Conservation (phyloP, 2,113 vertebrate species). For the Hystrix brachyura region DNA sequence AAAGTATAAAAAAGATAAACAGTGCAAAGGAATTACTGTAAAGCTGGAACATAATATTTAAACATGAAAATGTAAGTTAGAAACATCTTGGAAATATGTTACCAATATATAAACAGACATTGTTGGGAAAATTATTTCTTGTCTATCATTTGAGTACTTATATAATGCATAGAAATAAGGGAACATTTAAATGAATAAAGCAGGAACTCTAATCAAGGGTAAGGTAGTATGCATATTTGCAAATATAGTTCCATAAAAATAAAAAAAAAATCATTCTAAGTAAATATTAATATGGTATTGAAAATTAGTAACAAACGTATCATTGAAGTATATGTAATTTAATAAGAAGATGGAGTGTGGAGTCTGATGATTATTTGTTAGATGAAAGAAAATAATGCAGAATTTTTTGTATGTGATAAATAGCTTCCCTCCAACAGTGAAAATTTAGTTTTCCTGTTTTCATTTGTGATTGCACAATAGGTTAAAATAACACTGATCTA, state of each 20-base stretch:
- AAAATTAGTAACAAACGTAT: background rate
- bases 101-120: background rate
- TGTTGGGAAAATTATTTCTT: background rate
- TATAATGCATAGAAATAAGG: background rate
- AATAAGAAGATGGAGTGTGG: background rate
- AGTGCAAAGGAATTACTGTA: background rate
- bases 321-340: background rate
- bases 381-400: background rate
- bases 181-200: slow-evolving; percentile 3
- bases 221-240: background rate
- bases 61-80: background rate
- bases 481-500: background rate
- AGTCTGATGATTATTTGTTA: background rate
- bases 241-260: background rate
- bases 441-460: background rate
- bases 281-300: background rate
- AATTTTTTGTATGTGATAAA: background rate
- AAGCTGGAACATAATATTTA: background rate
- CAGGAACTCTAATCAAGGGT: background rate
- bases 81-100: background rate
- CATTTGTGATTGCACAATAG: background rate
- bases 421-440: background rate
- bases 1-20: background rate
- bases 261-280: background rate
- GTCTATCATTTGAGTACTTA: background rate